Conservation (phyloP, 1,140 invertebrate genomes). For the Polyergus mexicanus region DNA sequence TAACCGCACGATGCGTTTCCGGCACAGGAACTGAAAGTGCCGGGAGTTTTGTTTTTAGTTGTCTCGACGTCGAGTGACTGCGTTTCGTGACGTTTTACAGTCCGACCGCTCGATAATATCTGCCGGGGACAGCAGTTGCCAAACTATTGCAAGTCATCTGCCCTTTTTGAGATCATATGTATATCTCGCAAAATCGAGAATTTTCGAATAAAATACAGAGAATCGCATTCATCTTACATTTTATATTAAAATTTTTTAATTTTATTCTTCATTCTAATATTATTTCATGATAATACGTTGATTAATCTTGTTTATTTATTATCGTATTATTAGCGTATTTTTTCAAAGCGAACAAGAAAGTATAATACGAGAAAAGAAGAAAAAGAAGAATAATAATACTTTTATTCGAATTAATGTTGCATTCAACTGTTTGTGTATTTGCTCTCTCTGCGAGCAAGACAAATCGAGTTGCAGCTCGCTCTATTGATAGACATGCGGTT, state of each 20-base stretch:
- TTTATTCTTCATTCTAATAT: background rate
- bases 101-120: constrained; percentile 24
- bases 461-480: constrained; percentile 45
- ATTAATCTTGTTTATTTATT: constrained; percentile 1
- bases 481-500: constrained; percentile 60
- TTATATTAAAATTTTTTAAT: background rate
- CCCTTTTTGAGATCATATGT: constrained; percentile 9
- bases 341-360: no score
- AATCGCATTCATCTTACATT: background rate
- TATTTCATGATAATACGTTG: background rate
- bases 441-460: background rate
- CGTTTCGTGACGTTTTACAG: constrained; percentile 39
- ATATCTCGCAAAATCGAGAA: background rate
- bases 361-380: background rate
- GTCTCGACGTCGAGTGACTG: constrained; percentile 22
- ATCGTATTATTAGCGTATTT: no score
- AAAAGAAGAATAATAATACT: background rate
- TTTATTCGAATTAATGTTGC: constrained; percentile 37
- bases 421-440: constrained; percentile 24
- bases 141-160: constrained; percentile 25
- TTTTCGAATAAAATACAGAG: background rate
- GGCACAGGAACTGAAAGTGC: constrained; percentile 8
- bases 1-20: constrained; percentile 67
- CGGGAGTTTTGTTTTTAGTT: constrained; percentile 58
- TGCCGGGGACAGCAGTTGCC: constrained; percentile 9